Percentiles rank a stretch among this genome's conserved stretches.
phyloP scores from a whole-genome alignment of 2,888 invertebrate species.

The Andricus quercusramuli region DNA sequence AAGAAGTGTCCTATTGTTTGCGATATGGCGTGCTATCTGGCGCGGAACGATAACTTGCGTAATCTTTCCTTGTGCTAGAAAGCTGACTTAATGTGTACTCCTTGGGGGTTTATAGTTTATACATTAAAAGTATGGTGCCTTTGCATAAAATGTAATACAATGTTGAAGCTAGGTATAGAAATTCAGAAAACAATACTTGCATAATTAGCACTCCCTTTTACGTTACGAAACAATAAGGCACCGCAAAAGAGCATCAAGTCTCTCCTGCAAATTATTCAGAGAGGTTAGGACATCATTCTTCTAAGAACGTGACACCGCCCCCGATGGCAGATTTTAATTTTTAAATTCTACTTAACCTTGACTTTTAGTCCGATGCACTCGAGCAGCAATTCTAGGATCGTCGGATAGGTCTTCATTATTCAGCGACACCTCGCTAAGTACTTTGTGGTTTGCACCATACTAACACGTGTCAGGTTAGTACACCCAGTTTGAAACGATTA shows the following conservation, averaged over 20 bases:
- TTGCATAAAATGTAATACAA: background rate
- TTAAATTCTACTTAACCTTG: conserved; percentile 36
- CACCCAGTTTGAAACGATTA: conserved; percentile 46
- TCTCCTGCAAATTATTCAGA: conserved; percentile 39
- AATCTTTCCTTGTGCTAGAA: conserved; percentile 30
- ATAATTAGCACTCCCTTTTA: conserved; percentile 54
- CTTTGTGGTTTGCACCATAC: conserved; percentile 43
- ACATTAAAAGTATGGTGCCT: background rate
- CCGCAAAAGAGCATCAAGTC: conserved; percentile 5
- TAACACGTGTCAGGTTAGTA: conserved; percentile 45
- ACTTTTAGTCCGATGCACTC: conserved; percentile 54
- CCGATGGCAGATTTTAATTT: too few relatives aligned
- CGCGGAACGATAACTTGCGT: conserved; percentile 34
- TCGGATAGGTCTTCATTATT: conserved; percentile 57
- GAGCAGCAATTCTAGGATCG: conserved; percentile 53
- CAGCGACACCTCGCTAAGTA: conserved; percentile 46
- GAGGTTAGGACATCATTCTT: conserved; percentile 40
- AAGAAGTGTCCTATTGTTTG: conserved; percentile 25
- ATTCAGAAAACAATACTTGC: conserved; percentile 46
- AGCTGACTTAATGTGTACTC: background rate
- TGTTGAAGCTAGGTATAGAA: background rate
- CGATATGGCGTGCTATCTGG: conserved; percentile 23
- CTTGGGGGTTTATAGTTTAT: background rate
- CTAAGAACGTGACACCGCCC: background rate
- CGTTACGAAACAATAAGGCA: conserved; percentile 49